These are phyloP conservation scores for Notolepis coatsorum DNA, from an alignment of 2,797 vertebrate species.

Conservation along the genomic window DNA sequence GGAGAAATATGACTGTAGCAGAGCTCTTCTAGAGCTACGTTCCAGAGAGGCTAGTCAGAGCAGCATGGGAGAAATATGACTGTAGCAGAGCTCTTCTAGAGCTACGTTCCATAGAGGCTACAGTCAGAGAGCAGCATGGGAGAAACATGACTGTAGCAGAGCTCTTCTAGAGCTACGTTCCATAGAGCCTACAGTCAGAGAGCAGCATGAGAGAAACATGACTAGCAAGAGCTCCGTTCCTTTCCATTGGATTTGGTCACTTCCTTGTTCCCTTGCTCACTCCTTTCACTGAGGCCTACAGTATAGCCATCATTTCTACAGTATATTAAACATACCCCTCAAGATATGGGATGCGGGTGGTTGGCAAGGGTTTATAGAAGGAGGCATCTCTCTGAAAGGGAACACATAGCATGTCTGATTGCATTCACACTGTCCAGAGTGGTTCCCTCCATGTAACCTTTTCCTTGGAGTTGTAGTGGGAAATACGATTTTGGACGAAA, in stretches of 20 bases:
- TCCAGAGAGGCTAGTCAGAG: too few relatives aligned
- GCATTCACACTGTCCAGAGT: not conserved
- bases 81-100: not conserved
- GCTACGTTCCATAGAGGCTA: too few relatives aligned
- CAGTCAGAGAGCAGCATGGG: slow-evolving; percentile 10
- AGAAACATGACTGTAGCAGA: not conserved
- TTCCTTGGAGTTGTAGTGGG: too few relatives aligned
- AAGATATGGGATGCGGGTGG: not conserved
- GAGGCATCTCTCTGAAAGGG: too few relatives aligned
- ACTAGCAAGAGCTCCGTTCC: too few relatives aligned
- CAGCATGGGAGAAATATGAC: not conserved
- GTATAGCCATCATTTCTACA: not conserved
- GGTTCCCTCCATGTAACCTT: not conserved
- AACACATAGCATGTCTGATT: not conserved
- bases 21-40: not conserved
- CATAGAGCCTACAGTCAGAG: too few relatives aligned
- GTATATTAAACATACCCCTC: too few relatives aligned
- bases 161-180: not conserved
- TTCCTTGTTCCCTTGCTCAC: not conserved
- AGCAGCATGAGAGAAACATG: not conserved
- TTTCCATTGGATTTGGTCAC: not conserved
- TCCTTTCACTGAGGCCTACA: not conserved
- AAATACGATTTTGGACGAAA: too few relatives aligned
- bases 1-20: not conserved
- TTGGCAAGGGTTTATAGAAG: not conserved